phyloP scores from a whole-genome alignment of 2,888 invertebrate genomes.

The Dastarcus helophoroides region DNA sequence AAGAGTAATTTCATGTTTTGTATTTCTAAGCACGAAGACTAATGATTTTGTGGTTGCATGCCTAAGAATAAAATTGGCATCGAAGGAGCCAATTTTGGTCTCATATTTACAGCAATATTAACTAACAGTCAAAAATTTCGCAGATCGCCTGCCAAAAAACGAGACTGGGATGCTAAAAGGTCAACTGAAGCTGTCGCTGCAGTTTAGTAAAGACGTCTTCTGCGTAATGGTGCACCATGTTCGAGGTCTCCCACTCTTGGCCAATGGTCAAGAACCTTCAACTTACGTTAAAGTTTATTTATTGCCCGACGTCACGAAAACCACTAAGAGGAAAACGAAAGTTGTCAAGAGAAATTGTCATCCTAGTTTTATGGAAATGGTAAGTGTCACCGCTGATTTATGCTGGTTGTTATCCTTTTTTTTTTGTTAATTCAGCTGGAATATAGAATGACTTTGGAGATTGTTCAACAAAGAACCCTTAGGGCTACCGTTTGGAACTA shows the following conservation, averaged over 20 bases:
- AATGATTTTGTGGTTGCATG: too few species aligned
- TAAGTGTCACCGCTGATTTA: slow-evolving; percentile 31
- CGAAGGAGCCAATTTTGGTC: slow-evolving; percentile 4
- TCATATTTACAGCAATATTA: slow-evolving; percentile 10
- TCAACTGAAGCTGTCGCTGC: slow-evolving; percentile 66
- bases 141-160: slow-evolving; percentile 23
- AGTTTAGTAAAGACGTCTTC: slow-evolving; percentile 62
- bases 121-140: too few species aligned
- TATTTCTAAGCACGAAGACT: too few species aligned
- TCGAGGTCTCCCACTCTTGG: slow-evolving; percentile 68
- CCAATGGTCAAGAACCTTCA: slow-evolving; percentile 73
- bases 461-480: slow-evolving; percentile 61
- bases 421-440: slow-evolving; percentile 51
- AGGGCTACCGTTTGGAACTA: slow-evolving; percentile 94
- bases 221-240: slow-evolving; percentile 85
- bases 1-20: slow-evolving; percentile 60
- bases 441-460: slow-evolving; percentile 73
- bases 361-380: slow-evolving; percentile 98
- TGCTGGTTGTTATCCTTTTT: slow-evolving; percentile 2
- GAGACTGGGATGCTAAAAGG: slow-evolving; percentile 45
- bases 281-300: slow-evolving; percentile 89
- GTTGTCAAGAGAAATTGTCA: slow-evolving; percentile 85
- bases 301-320: slow-evolving; percentile 82
- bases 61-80: too few species aligned
- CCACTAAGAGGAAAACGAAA: slow-evolving; percentile 92